phyloP scores from a whole-genome alignment of 2,797 vertebrate genomes.

The Myiothlypis chrysogaster region DNA sequence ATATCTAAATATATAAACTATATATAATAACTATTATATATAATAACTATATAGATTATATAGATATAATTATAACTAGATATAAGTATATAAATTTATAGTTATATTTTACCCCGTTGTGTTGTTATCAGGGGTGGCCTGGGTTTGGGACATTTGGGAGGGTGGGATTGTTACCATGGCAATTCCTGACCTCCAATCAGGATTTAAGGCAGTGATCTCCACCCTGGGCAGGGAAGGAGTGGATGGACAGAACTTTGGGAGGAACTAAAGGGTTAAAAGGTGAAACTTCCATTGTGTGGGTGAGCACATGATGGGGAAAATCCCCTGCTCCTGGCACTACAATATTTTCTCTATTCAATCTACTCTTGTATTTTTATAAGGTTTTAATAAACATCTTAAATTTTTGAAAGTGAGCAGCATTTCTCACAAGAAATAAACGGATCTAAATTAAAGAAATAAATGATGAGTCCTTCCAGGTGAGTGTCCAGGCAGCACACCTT shows the following conservation, averaged over 20 bases:
- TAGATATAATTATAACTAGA: too few species aligned
- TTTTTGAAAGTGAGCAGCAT: neutral
- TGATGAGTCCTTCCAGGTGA: accelerated
- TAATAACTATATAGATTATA: too few species aligned
- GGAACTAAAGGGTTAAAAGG: neutral
- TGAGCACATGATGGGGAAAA: neutral
- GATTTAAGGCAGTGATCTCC: neutral
- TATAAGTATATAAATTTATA: too few species aligned
- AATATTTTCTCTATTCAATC: neutral
- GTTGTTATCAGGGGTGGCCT: neutral
- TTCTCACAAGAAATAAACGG: neutral
- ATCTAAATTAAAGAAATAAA: neutral
- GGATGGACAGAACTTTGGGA: neutral
- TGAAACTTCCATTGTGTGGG: neutral
- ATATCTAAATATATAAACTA: too few species aligned
- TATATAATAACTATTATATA: neutral
- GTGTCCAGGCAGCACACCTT: neutral
- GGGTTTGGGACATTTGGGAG: neutral
- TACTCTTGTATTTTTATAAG: neutral
- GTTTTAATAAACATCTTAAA: neutral
- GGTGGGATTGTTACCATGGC: neutral
- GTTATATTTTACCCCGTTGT: neutral
- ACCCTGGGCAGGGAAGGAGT: neutral
- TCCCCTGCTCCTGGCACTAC: neutral
- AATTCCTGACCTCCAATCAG: neutral